A percentile compares a stretch with the other conserved stretches of the same genome.
Conservation (phyloP, 2,888 invertebrate genomes). For the Aleiodes leptofemur region DNA sequence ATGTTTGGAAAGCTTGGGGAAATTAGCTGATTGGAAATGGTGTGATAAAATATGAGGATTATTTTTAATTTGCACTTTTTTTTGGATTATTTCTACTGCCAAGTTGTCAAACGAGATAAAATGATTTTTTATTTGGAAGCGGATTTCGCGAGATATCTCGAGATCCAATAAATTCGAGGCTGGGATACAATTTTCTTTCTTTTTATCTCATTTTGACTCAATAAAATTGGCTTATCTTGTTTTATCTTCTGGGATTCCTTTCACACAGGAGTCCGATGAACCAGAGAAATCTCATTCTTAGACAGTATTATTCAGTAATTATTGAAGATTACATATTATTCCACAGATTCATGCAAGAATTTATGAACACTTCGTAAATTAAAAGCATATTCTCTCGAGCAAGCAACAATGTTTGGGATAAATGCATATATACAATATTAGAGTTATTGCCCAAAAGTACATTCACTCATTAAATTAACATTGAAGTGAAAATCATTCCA, state of each 20-base stretch:
- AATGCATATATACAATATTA: background rate
- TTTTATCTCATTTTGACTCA: too few species aligned
- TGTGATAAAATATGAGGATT: too few species aligned
- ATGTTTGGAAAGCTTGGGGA: too few species aligned
- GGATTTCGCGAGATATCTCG: too few species aligned
- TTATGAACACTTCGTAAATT: background rate
- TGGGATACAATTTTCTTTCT: too few species aligned
- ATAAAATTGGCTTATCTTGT: too few species aligned
- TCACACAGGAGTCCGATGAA: background rate
- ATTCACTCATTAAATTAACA: constrained; percentile 21
- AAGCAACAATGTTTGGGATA: background rate
- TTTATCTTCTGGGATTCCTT: background rate
- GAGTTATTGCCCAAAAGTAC: constrained; percentile 1
- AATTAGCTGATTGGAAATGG: too few species aligned
- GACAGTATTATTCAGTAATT: background rate
- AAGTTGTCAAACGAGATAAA: too few species aligned
- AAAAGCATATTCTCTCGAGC: constrained; percentile 6
- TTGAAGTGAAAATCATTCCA: constrained; percentile 12
- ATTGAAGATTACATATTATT: background rate
- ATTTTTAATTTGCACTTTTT: too few species aligned
- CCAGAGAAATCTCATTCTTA: background rate
- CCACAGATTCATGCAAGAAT: background rate
- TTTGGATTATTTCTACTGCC: too few species aligned
- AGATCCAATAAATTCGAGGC: too few species aligned
- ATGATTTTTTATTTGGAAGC: too few species aligned